Evolutionary conservation across 2,888 invertebrate species (phyloP), one percentile per base, ranked within the genome.

Genomic region (Euplexia lucipara): DNA sequence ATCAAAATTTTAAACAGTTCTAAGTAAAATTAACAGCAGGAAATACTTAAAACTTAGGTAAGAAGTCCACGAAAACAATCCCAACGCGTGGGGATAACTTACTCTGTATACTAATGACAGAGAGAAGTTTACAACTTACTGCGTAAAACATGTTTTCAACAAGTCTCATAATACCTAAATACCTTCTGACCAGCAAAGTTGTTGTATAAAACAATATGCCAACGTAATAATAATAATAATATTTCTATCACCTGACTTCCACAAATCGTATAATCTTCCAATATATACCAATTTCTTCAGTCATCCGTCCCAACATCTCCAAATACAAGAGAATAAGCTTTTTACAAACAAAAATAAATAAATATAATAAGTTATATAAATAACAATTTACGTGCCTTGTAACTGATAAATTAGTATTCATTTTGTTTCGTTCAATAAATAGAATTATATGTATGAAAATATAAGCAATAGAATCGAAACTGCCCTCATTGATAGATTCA

Each of bases 351-450:
- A 3, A 44, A 77, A n/a, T n/a, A n/a, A n/a, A n/a, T n/a, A n/a
- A 71, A 58, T 72, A 78, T 45, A 62, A 65, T 73, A 65, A 70
- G 70, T 74, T 74, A 51, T 62, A 66, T 26, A 60, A n/a, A 69
- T 78, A 73, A 74, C 60, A 80, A 83, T 65, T 73, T 75, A 80
- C 64, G 84, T 83, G 84, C 84, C 84, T 83, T 82, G 78, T 63
- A 77, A 70, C 35, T 59, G 62, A 68, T 74, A 66, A 62, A 71
- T 69, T 71, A 65, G 39, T 63, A 70, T 61, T 60, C 34, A 47
- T 71, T 70, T 71, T 34, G 53, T 63, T 71, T 71, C 39, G n/a
- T 39, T 34, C 56, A 51, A 48, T 66, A 49, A 48, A 45, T 68
- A 44, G 12, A 22, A 35, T 42, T 39, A 51, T 22, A 65, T 35